These are phyloP conservation scores for Amphipyra tragopoginis DNA, from an alignment of 2,888 invertebrate species.

Conservation along the genomic window DNA sequence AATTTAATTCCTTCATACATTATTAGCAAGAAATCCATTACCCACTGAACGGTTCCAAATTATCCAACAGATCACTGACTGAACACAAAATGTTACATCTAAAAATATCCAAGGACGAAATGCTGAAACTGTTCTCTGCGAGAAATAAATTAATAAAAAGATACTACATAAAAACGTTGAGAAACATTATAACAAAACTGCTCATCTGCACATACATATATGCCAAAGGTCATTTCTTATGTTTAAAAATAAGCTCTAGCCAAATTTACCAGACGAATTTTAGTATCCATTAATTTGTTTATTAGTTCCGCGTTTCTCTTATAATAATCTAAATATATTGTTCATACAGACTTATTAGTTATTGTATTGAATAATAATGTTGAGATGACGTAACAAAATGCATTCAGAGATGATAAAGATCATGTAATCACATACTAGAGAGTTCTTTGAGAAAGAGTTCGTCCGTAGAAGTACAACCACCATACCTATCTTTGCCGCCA, in stretches of 20 bases:
- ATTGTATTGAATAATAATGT: neutral
- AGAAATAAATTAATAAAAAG: conserved; percentile 4
- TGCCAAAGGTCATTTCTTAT: conserved; percentile 31
- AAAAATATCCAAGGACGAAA: conserved; percentile 43
- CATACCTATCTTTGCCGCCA: no score
- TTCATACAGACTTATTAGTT: neutral
- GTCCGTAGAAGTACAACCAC: no score
- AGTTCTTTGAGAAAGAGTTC: no score
- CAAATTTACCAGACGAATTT: conserved; percentile 40
- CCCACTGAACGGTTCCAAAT: neutral
- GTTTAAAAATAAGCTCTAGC: conserved; percentile 5
- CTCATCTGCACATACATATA: neutral
- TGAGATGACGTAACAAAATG: conserved; percentile 1
- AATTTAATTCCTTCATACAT: neutral
- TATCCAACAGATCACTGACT: conserved; percentile 4
- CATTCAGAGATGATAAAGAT: neutral
- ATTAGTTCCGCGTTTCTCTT: conserved; percentile 32
- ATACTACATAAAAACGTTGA: conserved; percentile 14
- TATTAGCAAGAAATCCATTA: conserved; percentile 3
- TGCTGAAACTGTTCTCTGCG: conserved; percentile 11
- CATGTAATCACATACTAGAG: no score
- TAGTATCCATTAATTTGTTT: conserved; percentile 39
- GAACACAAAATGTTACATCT: conserved; percentile 15
- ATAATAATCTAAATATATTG: conserved; percentile 16
- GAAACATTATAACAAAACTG: conserved; percentile 28